Evolutionary conservation across 2,888 invertebrate species (phyloP).

Genomic region (Scaptodrosophila latifasciaeformis): DNA sequence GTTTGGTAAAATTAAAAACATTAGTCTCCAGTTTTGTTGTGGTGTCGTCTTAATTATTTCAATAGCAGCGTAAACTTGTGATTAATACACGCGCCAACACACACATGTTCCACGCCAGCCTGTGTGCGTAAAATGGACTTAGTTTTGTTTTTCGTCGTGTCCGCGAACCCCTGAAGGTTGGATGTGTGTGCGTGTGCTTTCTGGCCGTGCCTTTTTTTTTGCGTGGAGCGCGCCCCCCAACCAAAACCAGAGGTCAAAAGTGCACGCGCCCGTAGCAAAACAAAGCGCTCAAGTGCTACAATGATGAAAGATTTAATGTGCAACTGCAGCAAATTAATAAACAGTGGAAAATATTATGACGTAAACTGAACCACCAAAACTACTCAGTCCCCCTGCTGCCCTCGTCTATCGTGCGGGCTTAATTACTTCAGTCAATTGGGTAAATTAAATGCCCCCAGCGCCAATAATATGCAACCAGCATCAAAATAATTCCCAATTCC

Average conservation of each 20-base stretch:
- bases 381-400: too few relatives aligned
- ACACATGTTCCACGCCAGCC: too few relatives aligned
- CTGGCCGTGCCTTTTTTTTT: slow-evolving; percentile 1
- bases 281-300: slow-evolving; percentile 14
- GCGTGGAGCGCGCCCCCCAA: not conserved
- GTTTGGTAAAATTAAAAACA: not conserved
- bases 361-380: slow-evolving; percentile 14
- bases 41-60: not conserved
- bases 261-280: slow-evolving; percentile 36
- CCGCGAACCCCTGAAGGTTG: too few relatives aligned
- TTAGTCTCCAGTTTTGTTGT: not conserved
- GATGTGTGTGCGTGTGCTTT: not conserved
- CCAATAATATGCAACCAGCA: slow-evolving; percentile 21
- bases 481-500: not conserved
- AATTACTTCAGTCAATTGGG: not conserved
- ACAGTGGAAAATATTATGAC: slow-evolving; percentile 3
- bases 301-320: too few relatives aligned
- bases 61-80: too few relatives aligned
- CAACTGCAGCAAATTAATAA: not conserved
- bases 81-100: too few relatives aligned
- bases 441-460: slow-evolving; percentile 3
- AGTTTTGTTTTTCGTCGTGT: not conserved
- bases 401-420: not conserved
- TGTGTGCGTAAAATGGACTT: too few relatives aligned
- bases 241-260: slow-evolving; percentile 57